Evolutionary conservation across 2,888 invertebrate species (phyloP), one percentile per base, ranked within the genome.

Genomic region (Amblyjoppa proteus): DNA sequence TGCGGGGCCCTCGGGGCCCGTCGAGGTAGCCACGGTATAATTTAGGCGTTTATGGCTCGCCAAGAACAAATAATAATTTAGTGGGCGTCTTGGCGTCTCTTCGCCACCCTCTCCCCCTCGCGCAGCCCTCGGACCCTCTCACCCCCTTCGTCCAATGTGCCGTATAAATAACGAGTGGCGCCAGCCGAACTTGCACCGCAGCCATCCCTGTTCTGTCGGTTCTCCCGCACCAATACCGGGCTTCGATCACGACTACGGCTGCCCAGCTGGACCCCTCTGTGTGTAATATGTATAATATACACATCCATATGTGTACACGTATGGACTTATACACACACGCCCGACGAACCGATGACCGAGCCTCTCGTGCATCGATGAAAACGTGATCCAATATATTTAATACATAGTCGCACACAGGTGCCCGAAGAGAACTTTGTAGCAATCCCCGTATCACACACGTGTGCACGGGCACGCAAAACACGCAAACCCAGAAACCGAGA

Each of bases 11-110:
- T 84, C 75, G 71, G 86, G 86, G 86, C 87, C 86, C 80, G 84
- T 89, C 89, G 89, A 84, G 89, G 91, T 92, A 91, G 91, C 92
- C 90, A 88, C 90, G 92, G 91, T 93, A 93, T 93, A 93, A 93
- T 93, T 93, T 93, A 92, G 90, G 91, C 92, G 91, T 93, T 93
- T 93, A 93, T 92, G 92, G 92, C 92, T 92, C 91, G 92, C 92
- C 92, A 90, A 92, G 92, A 92, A 93, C 92, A 93, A 93, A 93
- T 94, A 93, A 93, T 94, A 94, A 94, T 94, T 94, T 93, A 93
- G 93, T 93, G 93, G 93, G 93, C 93, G 93, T 93, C 92, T 91
- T 90, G 90, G 89, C 89, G 89, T 88, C 88, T 87, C 87, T 85
- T 85, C 84, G 80, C 85, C 82, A 84, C 84, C 84, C 86, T 84